These are phyloP conservation scores for Argyrosomus regius DNA, from an alignment of 2,797 vertebrate species.

Conservation along the genomic window DNA sequence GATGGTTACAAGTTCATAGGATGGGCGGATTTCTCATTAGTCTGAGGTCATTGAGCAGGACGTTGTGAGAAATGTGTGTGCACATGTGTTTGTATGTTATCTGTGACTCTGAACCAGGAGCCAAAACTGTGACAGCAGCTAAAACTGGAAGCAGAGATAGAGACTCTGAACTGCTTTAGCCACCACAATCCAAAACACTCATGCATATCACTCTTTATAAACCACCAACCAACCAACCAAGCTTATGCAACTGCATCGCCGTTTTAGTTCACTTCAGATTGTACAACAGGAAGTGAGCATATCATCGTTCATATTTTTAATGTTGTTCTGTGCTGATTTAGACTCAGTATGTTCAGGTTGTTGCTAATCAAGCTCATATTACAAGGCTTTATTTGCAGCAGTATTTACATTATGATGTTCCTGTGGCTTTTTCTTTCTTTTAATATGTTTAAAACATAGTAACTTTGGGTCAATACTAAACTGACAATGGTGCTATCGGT, in stretches of 20 bases:
- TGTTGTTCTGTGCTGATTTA: neutral
- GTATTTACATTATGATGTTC: neutral
- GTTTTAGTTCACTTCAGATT: neutral
- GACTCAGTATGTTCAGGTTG: neutral
- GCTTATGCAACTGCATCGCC: neutral
- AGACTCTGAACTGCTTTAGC: neutral
- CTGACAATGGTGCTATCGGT: neutral
- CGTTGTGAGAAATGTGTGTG: neutral
- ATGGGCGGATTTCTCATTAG: constrained; percentile 4
- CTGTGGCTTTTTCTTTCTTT: neutral
- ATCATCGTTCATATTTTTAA: neutral
- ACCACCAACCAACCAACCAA: neutral
- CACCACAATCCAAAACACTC: constrained; percentile 10
- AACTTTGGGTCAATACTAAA: neutral
- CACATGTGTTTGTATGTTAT: neutral
- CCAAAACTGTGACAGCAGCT: constrained; percentile 6
- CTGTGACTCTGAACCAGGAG: neutral
- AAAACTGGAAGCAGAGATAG: constrained; percentile 11
- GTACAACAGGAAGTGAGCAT: neutral
- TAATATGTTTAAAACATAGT: neutral
- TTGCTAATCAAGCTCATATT: neutral
- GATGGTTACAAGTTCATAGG: neutral
- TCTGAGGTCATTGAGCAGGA: neutral
- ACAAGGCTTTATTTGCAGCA: neutral
- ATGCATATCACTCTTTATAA: neutral